Conservation (phyloP, 2,113 vertebrate genomes). For the Pseudopodoces humilis region DNA sequence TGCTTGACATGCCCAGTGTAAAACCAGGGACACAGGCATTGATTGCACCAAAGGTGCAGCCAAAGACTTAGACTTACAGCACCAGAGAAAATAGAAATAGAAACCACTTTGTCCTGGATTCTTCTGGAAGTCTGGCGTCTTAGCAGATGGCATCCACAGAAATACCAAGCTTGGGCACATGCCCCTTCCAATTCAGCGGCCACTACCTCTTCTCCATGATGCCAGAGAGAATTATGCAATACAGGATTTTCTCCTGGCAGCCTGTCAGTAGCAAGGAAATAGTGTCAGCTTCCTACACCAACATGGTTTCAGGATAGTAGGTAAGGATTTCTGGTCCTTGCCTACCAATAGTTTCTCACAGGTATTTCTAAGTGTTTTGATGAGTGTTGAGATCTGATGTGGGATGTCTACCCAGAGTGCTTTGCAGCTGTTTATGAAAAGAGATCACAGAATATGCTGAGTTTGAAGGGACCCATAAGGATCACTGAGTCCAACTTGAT, state of each 20-base stretch:
- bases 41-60: neutral
- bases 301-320: accelerated
- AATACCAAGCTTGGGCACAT: neutral
- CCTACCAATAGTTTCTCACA: neutral
- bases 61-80: neutral
- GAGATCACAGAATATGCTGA: neutral
- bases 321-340: neutral
- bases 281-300: neutral
- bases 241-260: neutral
- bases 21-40: neutral
- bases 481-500: neutral
- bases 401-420: neutral
- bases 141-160: neutral
- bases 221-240: neutral
- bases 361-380: neutral
- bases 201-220: neutral
- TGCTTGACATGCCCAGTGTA: neutral
- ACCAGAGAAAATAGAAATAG: neutral
- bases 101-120: neutral
- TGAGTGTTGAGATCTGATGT: neutral
- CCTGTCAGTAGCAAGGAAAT: neutral
- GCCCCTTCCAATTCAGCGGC: neutral
- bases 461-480: neutral
- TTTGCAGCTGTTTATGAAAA: neutral
- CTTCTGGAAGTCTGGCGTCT: neutral